Evolutionary conservation across 2,113 vertebrate species (phyloP), one percentile per base, ranked within the genome.

Genomic region (Carassius gibelio): DNA sequence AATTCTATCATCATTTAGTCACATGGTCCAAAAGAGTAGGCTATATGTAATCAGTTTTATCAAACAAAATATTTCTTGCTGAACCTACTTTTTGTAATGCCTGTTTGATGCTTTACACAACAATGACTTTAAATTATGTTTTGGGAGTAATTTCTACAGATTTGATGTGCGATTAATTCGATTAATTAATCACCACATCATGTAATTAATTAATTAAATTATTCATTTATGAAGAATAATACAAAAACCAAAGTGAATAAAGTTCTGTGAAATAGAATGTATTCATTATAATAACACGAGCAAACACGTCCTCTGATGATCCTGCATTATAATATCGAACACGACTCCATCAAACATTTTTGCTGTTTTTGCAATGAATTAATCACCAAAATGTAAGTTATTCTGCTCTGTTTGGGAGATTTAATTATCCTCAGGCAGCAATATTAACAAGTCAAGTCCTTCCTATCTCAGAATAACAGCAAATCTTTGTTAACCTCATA

Each of bases 381-480:
- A 81, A 81, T 17, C 61, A 48, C 13, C 26, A 26, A 64, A 79
- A 11, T 69, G 26, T 14, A 69, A 81, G 23, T 81, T 81, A 81
- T 81, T 50, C 59, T 82, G 64, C 45, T 82, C 64, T 52, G 9
- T 50, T 82, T 36, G 1, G 48, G 23, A 66, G 61, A 64, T 62
- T 81, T 30, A 13, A 36, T 74, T 36, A 38, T 83, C 81, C 50
- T 50, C 48, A 8, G 64, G 68, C 48, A 23, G 57, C 62, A 71
- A 52, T 55, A 57, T 71, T 72, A 82, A 82, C 64, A 82, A 82
- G 62, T 82, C 80, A 26, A 69, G 45, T 45, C 45, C 15, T 69
- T 82, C 42, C 64, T 71, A 55, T 80, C 78, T 45, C 78, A 52
- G 80, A 69, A 69, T 69, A 50, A 30, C 64, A 82, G 62, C 64